Evolutionary conservation across 2,113 vertebrate species (phyloP), one percentile per base, ranked within the genome.

Genomic region (Coptodon rendalli): DNA sequence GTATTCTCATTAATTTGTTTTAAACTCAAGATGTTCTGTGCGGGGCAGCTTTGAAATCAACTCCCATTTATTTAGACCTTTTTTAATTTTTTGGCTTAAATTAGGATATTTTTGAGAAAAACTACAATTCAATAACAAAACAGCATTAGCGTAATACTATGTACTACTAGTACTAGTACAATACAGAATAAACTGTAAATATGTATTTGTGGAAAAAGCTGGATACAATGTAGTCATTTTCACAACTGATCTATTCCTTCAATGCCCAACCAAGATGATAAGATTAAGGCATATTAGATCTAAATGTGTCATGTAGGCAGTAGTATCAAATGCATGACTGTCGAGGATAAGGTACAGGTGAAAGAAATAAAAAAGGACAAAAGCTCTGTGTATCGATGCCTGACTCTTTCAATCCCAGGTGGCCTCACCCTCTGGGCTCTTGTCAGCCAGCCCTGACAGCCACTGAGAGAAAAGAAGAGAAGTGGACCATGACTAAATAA

Each of bases 401-500:
- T 40, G 61, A 45, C 50, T 84, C 84, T 53, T 81, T 63, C 68
- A 76, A 31, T 90, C 89, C 88, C 86, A 86, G 88, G 87, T 80
- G 93, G 81, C 84, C 50, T 86, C 91, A 84, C 82, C 84, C 90
- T 78, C 82, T 89, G 81, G 83, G 79, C 80, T 83, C 48, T 50
- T 79, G 84, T 93, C 90, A 91, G 86, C 45, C 85, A 80, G 73
- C 86, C 82, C 89, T 88, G 93, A 93, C 87, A 86, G 88, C 80
- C 84, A 86, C 89, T 11, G 13, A 86, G 81, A 87, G 85, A 87
- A 92, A 83, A 85, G 80, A 80, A 61, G 43, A 87, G 86, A 91
- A 90, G 92, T 78, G 83, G 83, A 92, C 94, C 82, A 76, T 95
- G 92, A 94, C 91, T 87, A 91, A 95, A 93, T 87, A 82, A 89